phyloP scores from a whole-genome alignment of 2,113 vertebrate genomes.

The Sapajus apella region DNA sequence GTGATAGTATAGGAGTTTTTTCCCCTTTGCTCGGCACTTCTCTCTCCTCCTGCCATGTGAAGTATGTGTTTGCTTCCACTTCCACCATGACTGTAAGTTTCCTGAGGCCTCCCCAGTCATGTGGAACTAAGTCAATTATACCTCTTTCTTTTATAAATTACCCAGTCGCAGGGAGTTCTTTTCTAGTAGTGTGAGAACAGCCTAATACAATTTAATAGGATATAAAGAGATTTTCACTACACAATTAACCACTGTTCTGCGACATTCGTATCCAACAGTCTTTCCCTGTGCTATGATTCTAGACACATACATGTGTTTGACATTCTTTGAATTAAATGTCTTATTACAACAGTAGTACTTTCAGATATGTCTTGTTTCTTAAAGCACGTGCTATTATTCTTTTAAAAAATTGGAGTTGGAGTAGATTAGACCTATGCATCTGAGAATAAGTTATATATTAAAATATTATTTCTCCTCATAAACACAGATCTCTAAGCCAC shows the following conservation, averaged over 20 bases:
- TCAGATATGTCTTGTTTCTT: constrained; percentile 29
- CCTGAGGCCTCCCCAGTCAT: too few species aligned
- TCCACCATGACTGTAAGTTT: too few species aligned
- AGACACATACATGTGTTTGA: background rate
- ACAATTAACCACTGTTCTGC: background rate
- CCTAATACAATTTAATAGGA: background rate
- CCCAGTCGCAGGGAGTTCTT: too few species aligned
- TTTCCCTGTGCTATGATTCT: background rate
- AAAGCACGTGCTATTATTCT: background rate
- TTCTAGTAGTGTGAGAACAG: too few species aligned
- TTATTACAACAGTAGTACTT: background rate
- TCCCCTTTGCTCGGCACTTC: too few species aligned
- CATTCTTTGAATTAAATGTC: constrained; percentile 42
- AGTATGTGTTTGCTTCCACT: too few species aligned
- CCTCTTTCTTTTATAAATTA: too few species aligned
- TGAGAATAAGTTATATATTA: background rate
- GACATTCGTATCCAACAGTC: background rate
- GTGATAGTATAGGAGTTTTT: too few species aligned
- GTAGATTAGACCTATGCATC: background rate
- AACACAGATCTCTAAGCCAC: background rate
- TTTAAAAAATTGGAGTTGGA: background rate
- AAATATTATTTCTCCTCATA: background rate
- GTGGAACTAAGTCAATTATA: too few species aligned
- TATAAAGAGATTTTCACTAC: background rate
- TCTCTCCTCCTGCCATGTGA: too few species aligned